Evolutionary conservation across 2,888 invertebrate genomes (phyloP).

Genomic region (Apotomis capreana): DNA sequence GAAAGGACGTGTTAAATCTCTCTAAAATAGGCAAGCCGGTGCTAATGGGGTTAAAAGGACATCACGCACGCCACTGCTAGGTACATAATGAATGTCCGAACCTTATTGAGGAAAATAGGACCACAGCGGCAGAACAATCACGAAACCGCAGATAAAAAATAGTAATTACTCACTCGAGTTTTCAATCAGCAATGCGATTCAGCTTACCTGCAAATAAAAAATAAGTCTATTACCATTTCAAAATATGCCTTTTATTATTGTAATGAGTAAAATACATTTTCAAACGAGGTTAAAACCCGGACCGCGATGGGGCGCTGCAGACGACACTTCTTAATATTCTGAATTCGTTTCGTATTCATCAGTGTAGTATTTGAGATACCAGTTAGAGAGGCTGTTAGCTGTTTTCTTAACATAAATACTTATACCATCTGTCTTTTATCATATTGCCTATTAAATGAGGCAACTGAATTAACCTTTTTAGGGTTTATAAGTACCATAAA

Average conservation of each 20-base stretch:
- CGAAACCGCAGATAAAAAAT: no score
- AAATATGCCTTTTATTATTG: neutral
- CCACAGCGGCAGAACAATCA: neutral
- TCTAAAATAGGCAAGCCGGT: no score
- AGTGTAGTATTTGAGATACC: slow-evolving; percentile 2
- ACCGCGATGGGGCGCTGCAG: neutral
- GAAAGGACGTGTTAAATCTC: no score
- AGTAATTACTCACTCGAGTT: neutral
- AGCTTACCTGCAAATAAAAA: slow-evolving; percentile 23
- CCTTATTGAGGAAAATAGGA: neutral
- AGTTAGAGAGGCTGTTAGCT: neutral
- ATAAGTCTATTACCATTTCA: neutral
- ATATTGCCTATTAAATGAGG: no score
- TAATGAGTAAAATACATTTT: slow-evolving; percentile 2
- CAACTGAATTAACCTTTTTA: no score
- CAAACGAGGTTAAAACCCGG: slow-evolving; percentile 8
- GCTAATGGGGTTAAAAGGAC: no score
- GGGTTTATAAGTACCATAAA: no score
- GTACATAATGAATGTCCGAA: no score
- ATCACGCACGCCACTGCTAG: no score
- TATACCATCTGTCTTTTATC: no score
- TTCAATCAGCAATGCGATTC: neutral
- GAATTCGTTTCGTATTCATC: slow-evolving; percentile 10
- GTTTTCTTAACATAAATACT: neutral
- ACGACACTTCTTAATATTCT: slow-evolving; percentile 18